Conservation (phyloP, 2,113 vertebrate genomes). For the Casuarius casuarius region DNA sequence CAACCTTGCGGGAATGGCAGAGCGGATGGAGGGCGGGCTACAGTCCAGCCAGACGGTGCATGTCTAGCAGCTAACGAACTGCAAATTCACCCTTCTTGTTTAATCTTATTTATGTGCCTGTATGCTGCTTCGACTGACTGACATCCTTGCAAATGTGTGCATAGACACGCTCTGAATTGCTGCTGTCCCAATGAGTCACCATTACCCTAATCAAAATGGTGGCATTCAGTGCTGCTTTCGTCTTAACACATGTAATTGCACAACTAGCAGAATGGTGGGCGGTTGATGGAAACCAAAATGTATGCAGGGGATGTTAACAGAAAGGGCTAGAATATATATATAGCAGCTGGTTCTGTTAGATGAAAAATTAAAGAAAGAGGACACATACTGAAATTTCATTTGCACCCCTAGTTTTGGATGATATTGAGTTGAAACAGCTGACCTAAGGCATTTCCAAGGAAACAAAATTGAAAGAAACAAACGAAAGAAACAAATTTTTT, state of each 20-base stretch:
- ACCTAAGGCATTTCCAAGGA: neutral
- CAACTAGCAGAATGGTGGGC: neutral
- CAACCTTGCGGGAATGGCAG: neutral
- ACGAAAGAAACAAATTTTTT: neutral
- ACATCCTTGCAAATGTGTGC: neutral
- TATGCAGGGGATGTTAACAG: conserved; percentile 17
- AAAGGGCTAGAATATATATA: neutral
- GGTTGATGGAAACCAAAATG: neutral
- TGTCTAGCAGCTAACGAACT: neutral
- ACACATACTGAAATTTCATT: neutral
- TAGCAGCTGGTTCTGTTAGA: neutral
- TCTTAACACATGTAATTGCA: conserved; percentile 21
- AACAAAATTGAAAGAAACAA: neutral
- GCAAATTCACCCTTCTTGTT: neutral
- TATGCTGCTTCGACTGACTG: conserved; percentile 11
- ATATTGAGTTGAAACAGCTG: neutral
- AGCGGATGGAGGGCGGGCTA: accelerated
- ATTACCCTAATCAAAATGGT: conserved; percentile 7
- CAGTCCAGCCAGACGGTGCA: neutral
- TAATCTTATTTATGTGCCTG: neutral
- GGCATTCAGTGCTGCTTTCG: conserved; percentile 25
- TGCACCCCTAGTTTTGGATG: neutral
- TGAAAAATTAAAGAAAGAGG: neutral
- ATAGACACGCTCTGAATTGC: neutral
- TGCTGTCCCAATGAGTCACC: conserved; percentile 46